These are phyloP conservation scores for Drosophila sulfurigaster DNA, from an alignment of 1,140 invertebrate genomes.

Conservation along the genomic window DNA sequence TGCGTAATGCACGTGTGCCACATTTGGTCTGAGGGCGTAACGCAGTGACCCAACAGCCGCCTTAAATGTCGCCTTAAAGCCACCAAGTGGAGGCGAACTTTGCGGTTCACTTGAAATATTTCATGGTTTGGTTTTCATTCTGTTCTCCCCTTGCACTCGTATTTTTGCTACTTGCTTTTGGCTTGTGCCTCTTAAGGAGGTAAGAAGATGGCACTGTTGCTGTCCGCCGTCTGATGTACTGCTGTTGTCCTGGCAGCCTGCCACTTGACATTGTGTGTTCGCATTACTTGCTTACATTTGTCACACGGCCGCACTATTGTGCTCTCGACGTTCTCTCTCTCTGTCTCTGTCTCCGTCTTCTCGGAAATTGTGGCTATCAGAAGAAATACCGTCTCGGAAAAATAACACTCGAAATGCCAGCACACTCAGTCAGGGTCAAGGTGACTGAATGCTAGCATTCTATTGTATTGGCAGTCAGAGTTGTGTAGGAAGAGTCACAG, in stretches of 20 bases:
- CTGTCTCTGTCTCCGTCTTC: conserved; percentile 15
- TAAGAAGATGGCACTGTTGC: conserved; percentile 14
- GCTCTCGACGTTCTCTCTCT: neutral
- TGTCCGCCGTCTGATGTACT: conserved; percentile 27
- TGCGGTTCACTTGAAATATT: conserved; percentile 25
- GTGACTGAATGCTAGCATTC: conserved; percentile 35
- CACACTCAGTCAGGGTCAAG: conserved; percentile 59
- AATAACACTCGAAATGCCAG: conserved; percentile 62
- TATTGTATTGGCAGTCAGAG: conserved; percentile 6
- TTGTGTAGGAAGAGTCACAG: neutral
- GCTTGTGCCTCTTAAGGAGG: conserved; percentile 5
- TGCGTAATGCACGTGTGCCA: conserved; percentile 37
- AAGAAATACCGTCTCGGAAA: conserved; percentile 24
- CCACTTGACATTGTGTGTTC: conserved; percentile 62
- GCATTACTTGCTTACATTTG: conserved; percentile 54
- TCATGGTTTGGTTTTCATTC: conserved; percentile 11
- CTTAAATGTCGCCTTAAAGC: conserved; percentile 15
- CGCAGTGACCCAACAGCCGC: conserved; percentile 20
- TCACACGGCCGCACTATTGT: conserved; percentile 17
- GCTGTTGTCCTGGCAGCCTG: conserved; percentile 34
- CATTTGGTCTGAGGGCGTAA: conserved; percentile 4
- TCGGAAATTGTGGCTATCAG: conserved; percentile 32
- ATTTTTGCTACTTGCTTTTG: neutral
- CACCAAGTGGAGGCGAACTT: neutral
- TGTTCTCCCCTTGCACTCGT: neutral